These are phyloP conservation scores for Alethe castanea DNA, from an alignment of 2,113 vertebrate genomes.

Conservation along the genomic window DNA sequence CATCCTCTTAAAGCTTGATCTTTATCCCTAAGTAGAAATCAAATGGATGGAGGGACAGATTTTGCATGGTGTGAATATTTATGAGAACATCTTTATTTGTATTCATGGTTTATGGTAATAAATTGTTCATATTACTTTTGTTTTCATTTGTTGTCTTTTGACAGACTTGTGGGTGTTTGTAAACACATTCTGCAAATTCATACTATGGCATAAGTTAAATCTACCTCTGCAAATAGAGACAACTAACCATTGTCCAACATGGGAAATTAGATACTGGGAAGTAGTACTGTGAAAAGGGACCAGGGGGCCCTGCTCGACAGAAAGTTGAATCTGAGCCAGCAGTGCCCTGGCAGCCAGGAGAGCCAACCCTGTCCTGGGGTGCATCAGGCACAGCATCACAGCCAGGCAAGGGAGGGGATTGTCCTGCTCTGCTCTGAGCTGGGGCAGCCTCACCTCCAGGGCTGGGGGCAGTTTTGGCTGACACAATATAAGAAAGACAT, in stretches of 20 bases:
- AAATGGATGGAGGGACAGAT: neutral
- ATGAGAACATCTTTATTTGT: neutral
- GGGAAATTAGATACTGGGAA: neutral
- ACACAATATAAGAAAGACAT: accelerated
- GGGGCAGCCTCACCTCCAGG: accelerated
- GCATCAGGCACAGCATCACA: neutral
- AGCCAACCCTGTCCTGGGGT: accelerated
- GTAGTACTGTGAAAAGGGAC: neutral
- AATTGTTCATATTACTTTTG: neutral
- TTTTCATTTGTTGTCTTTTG: neutral
- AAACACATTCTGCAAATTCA: neutral
- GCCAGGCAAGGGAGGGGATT: accelerated
- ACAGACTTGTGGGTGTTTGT: neutral
- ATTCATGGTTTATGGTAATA: neutral
- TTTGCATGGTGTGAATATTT: neutral
- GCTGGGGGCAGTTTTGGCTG: too few species aligned
- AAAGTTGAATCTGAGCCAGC: accelerated
- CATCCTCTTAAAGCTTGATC: neutral
- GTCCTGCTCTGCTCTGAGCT: accelerated
- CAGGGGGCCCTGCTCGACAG: accelerated
- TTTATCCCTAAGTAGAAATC: neutral
- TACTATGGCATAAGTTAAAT: neutral
- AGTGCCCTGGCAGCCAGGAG: neutral
- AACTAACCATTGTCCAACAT: neutral
- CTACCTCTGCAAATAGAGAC: neutral